Conservation (phyloP, 2,113 vertebrate species). For the Colistium nudipinnis region DNA sequence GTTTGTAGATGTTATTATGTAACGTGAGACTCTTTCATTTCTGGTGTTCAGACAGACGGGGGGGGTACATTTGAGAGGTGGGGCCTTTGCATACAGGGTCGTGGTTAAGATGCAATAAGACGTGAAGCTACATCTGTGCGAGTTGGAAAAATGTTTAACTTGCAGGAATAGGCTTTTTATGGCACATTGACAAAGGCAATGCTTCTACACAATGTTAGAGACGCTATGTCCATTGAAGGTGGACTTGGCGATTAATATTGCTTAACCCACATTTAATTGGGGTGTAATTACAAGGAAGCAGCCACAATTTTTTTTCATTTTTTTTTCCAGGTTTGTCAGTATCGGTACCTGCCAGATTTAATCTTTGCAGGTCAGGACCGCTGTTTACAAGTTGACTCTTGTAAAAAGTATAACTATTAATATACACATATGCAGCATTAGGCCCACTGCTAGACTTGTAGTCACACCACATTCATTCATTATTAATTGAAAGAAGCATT, state of each 20-base stretch:
- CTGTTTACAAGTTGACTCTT: not conserved
- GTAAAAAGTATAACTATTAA: not conserved
- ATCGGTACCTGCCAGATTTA: too few relatives aligned
- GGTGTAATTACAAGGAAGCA: too few relatives aligned
- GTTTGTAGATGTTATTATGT: constrained; percentile 53
- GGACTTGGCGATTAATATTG: not conserved
- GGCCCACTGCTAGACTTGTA: not conserved
- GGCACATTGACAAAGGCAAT: not conserved
- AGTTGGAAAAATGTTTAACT: not conserved
- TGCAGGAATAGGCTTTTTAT: not conserved
- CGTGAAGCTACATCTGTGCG: not conserved
- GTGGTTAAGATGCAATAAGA: not conserved
- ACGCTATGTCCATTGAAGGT: not conserved
- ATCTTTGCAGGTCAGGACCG: not conserved
- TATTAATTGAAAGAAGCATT: not conserved
- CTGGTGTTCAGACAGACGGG: constrained; percentile 35
- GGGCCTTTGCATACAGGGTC: not conserved
- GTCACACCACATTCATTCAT: not conserved
- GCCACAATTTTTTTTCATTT: not conserved
- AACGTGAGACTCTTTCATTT: constrained; percentile 25
- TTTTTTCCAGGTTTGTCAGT: not conserved
- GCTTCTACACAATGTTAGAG: not conserved
- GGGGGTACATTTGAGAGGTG: not conserved
- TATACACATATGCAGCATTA: not conserved
- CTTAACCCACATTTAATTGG: not conserved